phyloP scores from a whole-genome alignment of 2,888 invertebrate species.

The Zhuqinia jingwanae region DNA sequence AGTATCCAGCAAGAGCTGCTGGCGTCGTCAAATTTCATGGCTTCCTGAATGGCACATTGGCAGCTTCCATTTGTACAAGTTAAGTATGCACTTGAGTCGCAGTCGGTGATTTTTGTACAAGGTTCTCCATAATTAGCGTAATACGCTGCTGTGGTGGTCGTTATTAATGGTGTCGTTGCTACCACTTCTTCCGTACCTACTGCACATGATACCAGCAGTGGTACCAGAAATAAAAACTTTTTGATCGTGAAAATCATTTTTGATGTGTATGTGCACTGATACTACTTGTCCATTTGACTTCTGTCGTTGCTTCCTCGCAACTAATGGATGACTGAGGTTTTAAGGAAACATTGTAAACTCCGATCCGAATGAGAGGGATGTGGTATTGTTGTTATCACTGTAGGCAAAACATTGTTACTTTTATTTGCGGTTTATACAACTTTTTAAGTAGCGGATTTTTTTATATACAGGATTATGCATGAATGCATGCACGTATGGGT shows the following conservation, averaged over 20 bases:
- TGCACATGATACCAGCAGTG: not conserved
- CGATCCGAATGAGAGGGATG: not conserved
- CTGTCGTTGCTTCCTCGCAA: constrained; percentile 1
- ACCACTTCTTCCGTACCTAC: not conserved
- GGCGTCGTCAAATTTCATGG: constrained; percentile 48
- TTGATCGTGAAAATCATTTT: not conserved
- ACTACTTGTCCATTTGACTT: not conserved
- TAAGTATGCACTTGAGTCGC: constrained; percentile 56
- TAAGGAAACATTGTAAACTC: not conserved
- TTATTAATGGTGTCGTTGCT: not conserved
- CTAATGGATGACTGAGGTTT: not conserved
- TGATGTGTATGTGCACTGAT: not conserved
- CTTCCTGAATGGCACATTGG: constrained; percentile 40
- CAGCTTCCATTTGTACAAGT: constrained; percentile 55
- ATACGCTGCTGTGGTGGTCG: not conserved
- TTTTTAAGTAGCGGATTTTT: too few relatives aligned
- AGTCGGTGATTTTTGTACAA: constrained; percentile 40
- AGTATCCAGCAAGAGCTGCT: constrained; percentile 53
- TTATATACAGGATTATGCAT: too few relatives aligned
- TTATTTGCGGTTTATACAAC: too few relatives aligned
- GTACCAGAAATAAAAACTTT: not conserved
- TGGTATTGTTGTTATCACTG: not conserved
- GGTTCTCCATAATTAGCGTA: constrained; percentile 62
- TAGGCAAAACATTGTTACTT: constrained; percentile 10
- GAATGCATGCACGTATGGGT: not conserved